Percentiles rank a stretch among this genome's conserved stretches.
Evolutionary conservation across 2,888 invertebrate genomes (phyloP).

Genomic region (Seira ritae): DNA sequence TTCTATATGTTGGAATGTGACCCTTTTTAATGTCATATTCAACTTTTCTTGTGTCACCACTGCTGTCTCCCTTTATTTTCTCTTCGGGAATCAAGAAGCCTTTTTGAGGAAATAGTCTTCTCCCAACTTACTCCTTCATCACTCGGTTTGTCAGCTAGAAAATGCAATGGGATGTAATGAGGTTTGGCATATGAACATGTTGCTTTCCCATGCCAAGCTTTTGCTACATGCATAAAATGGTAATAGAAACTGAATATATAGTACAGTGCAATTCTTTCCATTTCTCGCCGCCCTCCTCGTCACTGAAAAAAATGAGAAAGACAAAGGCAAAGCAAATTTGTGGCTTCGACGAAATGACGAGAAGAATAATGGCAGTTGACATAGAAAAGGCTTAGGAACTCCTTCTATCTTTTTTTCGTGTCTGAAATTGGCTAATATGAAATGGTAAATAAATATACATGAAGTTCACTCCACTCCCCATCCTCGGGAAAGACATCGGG

Average conservation of each 20-base stretch:
- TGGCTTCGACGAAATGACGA: background rate
- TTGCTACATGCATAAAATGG: background rate
- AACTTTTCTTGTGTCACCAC: background rate
- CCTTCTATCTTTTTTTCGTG: too few species aligned
- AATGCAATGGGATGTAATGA: background rate
- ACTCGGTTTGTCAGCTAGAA: background rate
- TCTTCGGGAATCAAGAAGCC: background rate
- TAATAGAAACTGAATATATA: background rate
- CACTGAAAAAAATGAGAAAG: background rate
- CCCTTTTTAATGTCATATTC: background rate
- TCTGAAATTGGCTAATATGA: too few species aligned
- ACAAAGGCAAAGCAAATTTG: background rate
- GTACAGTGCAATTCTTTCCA: background rate
- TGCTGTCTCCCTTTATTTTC: conserved; percentile 6
- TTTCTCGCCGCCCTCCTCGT: background rate
- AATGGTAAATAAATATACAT: too few species aligned
- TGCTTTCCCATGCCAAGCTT: conserved; percentile 5
- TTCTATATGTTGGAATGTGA: background rate
- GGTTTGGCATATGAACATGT: conserved; percentile 21
- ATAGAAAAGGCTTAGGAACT: conserved; percentile 2
- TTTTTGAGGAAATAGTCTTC: background rate
- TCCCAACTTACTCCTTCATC: background rate
- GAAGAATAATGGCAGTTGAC: conserved; percentile 10
- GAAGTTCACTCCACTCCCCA: too few species aligned
- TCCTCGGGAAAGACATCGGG: too few species aligned